phyloP scores from a whole-genome alignment of 1,140 invertebrate genomes.

The Trichonephila clavipes region DNA sequence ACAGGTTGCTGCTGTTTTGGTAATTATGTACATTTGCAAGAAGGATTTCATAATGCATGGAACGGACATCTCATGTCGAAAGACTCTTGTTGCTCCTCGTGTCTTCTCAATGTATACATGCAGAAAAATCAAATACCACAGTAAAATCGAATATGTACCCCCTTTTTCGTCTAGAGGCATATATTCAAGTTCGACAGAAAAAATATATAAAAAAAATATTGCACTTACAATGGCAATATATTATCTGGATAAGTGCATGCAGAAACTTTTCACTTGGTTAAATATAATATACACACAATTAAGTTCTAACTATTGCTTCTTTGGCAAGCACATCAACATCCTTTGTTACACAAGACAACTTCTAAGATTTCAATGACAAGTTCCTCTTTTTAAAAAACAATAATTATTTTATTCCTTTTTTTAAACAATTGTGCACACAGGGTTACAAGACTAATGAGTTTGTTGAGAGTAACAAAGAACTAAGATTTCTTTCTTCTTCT shows the following conservation, averaged over 20 bases:
- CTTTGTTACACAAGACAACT: conserved; percentile 48
- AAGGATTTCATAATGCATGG: conserved; percentile 9
- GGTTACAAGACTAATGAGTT: conserved; percentile 21
- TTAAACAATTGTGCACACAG: conserved; percentile 38
- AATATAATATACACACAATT: conserved; percentile 60
- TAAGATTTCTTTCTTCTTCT: conserved; percentile 6
- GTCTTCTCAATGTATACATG: not conserved
- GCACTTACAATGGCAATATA: conserved; percentile 65
- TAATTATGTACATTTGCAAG: conserved; percentile 48
- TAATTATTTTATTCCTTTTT: conserved; percentile 33
- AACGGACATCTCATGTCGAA: not conserved
- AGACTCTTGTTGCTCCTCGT: not conserved
- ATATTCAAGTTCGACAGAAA: conserved; percentile 20
- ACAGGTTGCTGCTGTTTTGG: conserved; percentile 15
- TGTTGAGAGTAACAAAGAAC: conserved; percentile 2
- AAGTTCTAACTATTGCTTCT: conserved; percentile 46
- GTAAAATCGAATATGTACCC: not conserved
- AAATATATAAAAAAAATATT: conserved; percentile 64
- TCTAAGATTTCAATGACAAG: not conserved
- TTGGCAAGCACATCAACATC: conserved; percentile 55
- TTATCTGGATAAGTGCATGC: conserved; percentile 54
- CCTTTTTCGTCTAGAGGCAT: not conserved
- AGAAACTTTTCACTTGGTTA: conserved; percentile 56
- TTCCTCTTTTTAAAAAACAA: conserved; percentile 23
- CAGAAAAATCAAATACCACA: conserved; percentile 1